phyloP scores from a whole-genome alignment of 2,888 invertebrate species.

The Atherix ibis region DNA sequence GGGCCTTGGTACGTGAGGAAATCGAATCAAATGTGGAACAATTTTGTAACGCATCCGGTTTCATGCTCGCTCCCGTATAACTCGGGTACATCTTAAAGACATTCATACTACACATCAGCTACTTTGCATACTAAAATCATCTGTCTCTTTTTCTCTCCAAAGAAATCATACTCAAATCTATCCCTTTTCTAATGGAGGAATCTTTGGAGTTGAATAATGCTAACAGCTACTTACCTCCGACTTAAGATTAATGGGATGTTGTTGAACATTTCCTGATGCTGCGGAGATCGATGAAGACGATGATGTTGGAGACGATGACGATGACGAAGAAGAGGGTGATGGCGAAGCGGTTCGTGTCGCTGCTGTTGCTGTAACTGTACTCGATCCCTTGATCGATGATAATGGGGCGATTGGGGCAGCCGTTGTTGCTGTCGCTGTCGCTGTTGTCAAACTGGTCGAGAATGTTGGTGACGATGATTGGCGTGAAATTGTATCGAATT shows the following conservation, averaged over 20 bases:
- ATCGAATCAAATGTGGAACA: no score
- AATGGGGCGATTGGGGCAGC: slow-evolving; percentile 8
- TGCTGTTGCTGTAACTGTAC: slow-evolving; percentile 14
- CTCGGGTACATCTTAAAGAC: no score
- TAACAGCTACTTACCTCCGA: slow-evolving; percentile 17
- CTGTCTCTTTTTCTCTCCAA: no score
- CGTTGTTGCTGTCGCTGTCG: slow-evolving; percentile 3
- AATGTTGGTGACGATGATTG: slow-evolving; percentile 7
- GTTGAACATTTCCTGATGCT: slow-evolving; percentile 12
- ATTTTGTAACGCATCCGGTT: no score
- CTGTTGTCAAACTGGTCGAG: slow-evolving; percentile 5
- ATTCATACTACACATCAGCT: no score
- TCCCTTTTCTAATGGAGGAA: no score
- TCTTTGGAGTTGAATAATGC: no score
- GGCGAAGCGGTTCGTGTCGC: slow-evolving; percentile 13
- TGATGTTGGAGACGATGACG: slow-evolving; percentile 14
- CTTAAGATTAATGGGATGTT: slow-evolving; percentile 20
- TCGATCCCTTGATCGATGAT: slow-evolving; percentile 16
- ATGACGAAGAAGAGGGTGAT: slow-evolving; percentile 16
- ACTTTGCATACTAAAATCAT: no score
- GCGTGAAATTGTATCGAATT: slow-evolving; percentile 23
- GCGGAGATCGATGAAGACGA: slow-evolving; percentile 14
- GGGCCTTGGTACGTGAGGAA: no score
- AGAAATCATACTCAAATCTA: no score
- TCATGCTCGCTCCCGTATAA: no score